Evolutionary conservation across 53 echinoderm and acorn worm species (phyloP), one percentile per base, ranked within the genome.

Genomic region (Holothuria scabra): DNA sequence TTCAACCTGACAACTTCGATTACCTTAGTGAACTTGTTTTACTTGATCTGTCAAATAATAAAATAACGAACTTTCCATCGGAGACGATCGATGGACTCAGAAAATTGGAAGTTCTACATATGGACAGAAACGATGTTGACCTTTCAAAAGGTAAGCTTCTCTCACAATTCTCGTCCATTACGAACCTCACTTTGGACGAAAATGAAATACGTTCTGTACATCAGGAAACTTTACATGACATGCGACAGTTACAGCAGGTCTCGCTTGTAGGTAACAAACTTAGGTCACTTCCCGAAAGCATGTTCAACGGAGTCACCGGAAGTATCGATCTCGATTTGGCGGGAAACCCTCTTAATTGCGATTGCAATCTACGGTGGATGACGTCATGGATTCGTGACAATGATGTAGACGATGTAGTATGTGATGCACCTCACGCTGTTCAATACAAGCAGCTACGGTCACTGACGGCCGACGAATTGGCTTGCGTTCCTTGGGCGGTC

Each of bases 201-300:
- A 78, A 78, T 21, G 78, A 18, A 21, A 78, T 78, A 14, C 32
- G 21, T 78, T 13, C 19, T 8, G 33, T 78, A 2, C 58, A 56
- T 56, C 23, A 28, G 21, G 59, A 78, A 29, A 78, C 78, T 33
- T 78, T 78, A 29, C 78, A 78, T 29, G 78, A 78, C 29, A 78
- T 78, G 57, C 48, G 78, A 28, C 78, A 78, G 20, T 29, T 78
- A 28, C 56, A 56, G 25, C 48, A 56, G 14, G 59, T 78, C 4
- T 56, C 78, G 19, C 32, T 78, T 7, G 52, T 31, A 26, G 29
- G 31, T 26, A 78, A 78, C 78, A 52, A 52, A 21, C 28, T 78
- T 10, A 59, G 78, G 18, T 33, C 78, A 16, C 52, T 78, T 8
- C 78, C 78, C n/a, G 78, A 78, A 28, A 57, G 30, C 28, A 23